Conservation (phyloP, 2,888 invertebrate genomes). For the Tricholauxania praeusta region DNA sequence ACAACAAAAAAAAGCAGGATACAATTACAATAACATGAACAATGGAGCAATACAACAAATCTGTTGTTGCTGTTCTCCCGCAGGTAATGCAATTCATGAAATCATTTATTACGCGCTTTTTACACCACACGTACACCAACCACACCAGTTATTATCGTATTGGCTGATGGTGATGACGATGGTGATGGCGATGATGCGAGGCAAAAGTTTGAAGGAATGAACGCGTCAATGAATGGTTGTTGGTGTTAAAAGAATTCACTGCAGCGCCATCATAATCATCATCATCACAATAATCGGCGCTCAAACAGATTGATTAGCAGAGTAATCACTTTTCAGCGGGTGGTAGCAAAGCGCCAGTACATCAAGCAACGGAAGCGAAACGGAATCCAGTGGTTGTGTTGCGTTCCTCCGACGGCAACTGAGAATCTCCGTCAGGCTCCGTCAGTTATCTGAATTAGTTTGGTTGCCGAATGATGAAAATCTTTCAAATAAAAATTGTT, state of each 20-base stretch:
- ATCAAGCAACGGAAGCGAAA: background rate
- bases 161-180: too few species aligned
- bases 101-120: slow-evolving; percentile 37
- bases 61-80: slow-evolving; percentile 12
- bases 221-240: too few species aligned
- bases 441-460: background rate
- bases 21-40: background rate
- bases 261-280: slow-evolving; percentile 9
- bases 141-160: too few species aligned
- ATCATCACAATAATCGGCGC: background rate
- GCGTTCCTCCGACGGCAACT: background rate
- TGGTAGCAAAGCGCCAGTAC: slow-evolving; percentile 30
- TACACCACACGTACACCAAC: background rate
- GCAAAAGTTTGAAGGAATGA: background rate
- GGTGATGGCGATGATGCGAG: too few species aligned
- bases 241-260: background rate
- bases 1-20: too few species aligned
- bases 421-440: background rate
- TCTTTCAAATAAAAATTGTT: background rate
- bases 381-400: slow-evolving; percentile 10
- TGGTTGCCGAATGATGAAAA: background rate
- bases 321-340: slow-evolving; percentile 47
- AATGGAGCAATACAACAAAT: background rate
- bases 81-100: background rate
- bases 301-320: slow-evolving; percentile 55